Evolutionary conservation across 92 coral and sea anemone genomes (phyloP).

Genomic region (Zoanthus gigantus): DNA sequence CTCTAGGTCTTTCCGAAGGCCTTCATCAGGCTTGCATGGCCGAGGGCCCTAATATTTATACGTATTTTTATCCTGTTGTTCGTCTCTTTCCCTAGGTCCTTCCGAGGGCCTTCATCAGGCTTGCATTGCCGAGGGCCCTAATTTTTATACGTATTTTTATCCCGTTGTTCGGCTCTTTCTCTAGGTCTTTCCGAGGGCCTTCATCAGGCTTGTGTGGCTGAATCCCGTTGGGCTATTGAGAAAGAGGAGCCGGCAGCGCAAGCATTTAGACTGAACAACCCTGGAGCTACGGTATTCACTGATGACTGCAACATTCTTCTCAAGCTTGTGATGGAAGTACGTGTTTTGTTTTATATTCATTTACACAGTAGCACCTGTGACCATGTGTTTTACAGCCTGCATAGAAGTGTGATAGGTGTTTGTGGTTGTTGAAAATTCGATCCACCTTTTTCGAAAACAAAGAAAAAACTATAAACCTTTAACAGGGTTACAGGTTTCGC

Average conservation of each 20-base stretch:
- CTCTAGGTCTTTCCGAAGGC: constrained; percentile 92
- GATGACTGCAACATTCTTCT: constrained; percentile 95
- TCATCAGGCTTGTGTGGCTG: constrained; percentile 94
- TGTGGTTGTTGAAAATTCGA: too few species aligned
- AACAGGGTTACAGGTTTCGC: too few species aligned
- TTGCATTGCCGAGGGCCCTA: constrained; percentile 82
- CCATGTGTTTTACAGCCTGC: too few species aligned
- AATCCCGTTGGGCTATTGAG: constrained; percentile 96
- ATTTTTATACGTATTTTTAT: background rate
- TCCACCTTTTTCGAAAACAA: too few species aligned
- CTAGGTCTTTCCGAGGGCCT: constrained; percentile 96
- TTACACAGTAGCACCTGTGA: too few species aligned
- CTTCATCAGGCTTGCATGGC: constrained; percentile 95
- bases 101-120: constrained; percentile 99
- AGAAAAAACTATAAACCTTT: too few species aligned
- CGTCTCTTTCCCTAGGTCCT: constrained; percentile 58
- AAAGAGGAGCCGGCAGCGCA: constrained; percentile 95
- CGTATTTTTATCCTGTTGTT: too few species aligned
- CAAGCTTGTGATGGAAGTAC: constrained; percentile 94
- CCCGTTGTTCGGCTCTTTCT: background rate
- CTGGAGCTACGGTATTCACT: constrained; percentile 87
- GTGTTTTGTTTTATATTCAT: constrained; percentile 20
- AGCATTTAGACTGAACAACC: constrained; percentile 87
- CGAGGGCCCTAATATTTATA: constrained; percentile 58
- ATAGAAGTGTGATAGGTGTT: too few species aligned